Base-by-base conservation (phyloP, 2,888 invertebrate genomes). In the Rhaphigaster nebulosa region DNA sequence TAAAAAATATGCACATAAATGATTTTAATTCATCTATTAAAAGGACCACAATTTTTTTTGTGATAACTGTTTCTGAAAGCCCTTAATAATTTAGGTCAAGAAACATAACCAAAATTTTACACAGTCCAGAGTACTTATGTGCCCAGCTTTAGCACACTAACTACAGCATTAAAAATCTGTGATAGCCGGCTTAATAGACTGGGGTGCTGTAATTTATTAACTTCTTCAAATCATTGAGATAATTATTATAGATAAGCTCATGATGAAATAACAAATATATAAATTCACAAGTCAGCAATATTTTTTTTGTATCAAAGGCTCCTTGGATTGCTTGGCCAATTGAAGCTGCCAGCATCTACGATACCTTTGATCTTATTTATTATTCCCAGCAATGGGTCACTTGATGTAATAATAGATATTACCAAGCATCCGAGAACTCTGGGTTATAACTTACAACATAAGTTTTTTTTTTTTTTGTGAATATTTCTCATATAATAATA, bases 151-250 rank as follows among this genome's bases (percentile, higher is more conserved):
- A 84, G 84, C 84, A 2, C 84, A 84, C 45, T n/a, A 84, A 84
- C 84, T 84, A 84, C 84, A 84, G 84, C 45, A 84, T 45, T 38
- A 2, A 50, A 45, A 84, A 84, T 84, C 84, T 84, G 84, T 84
- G 45, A 45, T 84, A 84, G 84, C 84, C 84, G 84, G 84, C 84
- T 84, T 84, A 84, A 84, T 84, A 84, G 84, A 84, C 84, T 84
- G 84, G 84, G 84, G 84, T 84, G 0, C 18, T 65, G 29, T 29
- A 29, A 8, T 15, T 65, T 4, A 15, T 15, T 18, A 15, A 54
- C 13, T 54, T 54, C 56, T 56, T 56, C 6, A 26, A 8, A 23
- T 26, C 26, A 56, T 56, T 56, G n/a, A n/a, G n/a, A 60, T 13
- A 12, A 60, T 0, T 23, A 23, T 23, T 54, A 6, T 23, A 5